These are phyloP conservation scores for Aphelenchoides avenae DNA, from an alignment of 1,140 invertebrate genomes.

Conservation along the genomic window DNA sequence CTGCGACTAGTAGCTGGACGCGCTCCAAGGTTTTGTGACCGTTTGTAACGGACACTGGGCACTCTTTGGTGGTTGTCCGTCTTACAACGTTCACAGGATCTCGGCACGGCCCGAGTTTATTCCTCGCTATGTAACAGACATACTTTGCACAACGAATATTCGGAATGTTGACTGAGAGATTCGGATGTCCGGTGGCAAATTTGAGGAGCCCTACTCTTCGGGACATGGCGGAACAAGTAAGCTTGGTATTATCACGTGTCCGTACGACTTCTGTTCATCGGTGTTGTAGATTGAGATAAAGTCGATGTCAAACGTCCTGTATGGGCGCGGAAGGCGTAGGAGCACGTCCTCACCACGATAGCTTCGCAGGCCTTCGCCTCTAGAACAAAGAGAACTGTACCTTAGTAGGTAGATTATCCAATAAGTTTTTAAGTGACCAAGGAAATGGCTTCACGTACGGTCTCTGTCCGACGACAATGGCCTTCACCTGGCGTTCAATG, in stretches of 20 bases:
- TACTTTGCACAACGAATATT: no score
- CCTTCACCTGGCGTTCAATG: slow-evolving; percentile 50
- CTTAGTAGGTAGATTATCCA: background rate
- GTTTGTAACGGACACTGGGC: no score
- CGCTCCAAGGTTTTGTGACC: no score
- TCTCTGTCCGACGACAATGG: slow-evolving; percentile 37
- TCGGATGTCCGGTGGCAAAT: no score
- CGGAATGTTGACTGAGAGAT: no score
- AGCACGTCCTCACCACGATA: slow-evolving; percentile 48
- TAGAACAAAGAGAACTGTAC: slow-evolving; percentile 27
- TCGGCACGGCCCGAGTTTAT: no score
- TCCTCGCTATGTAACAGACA: no score
- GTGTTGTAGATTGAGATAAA: slow-evolving; percentile 51
- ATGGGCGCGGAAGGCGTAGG: slow-evolving; percentile 39
- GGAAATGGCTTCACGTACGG: slow-evolving; percentile 27
- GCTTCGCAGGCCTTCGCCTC: slow-evolving; percentile 38
- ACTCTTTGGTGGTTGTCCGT: no score
- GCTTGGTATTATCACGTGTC: slow-evolving; percentile 44
- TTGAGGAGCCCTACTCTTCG: no score
- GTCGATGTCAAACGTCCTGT: slow-evolving; percentile 53
- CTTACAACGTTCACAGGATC: no score
- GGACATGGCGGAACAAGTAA: slow-evolving; percentile 49
- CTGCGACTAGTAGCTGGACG: no score
- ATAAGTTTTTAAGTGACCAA: background rate
- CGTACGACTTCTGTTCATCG: slow-evolving; percentile 48